Conservation (phyloP, 2,113 vertebrate species). For the Paradisaea rubra region DNA sequence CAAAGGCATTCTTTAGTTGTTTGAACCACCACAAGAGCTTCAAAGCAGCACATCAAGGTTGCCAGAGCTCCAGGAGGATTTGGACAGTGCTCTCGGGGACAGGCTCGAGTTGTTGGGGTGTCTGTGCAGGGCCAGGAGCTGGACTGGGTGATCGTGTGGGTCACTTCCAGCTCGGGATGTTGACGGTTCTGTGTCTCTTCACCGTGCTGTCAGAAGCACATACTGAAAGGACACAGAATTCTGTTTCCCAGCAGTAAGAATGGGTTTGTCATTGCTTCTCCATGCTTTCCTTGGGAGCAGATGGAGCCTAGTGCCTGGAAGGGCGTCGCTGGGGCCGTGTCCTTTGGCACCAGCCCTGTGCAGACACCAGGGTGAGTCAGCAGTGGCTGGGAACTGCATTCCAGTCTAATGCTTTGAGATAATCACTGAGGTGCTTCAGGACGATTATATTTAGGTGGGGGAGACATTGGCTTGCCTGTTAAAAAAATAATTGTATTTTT, state of each 20-base stretch:
- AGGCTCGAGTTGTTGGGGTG: not conserved
- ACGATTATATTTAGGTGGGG: not conserved
- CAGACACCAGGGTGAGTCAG: constrained; percentile 27
- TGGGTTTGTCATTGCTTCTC: rapidly evolving
- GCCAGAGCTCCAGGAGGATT: not conserved
- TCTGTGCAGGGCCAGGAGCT: not conserved
- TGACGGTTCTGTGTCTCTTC: not conserved
- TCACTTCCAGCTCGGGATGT: not conserved
- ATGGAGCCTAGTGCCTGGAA: not conserved
- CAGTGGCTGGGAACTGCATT: not conserved
- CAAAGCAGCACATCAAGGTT: not conserved
- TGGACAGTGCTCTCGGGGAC: not conserved
- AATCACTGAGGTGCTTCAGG: not conserved
- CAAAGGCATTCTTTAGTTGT: not conserved
- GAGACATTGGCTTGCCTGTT: not conserved
- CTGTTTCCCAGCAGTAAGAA: not conserved
- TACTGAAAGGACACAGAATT: rapidly evolving
- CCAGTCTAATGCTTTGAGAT: not conserved
- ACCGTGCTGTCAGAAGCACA: rapidly evolving
- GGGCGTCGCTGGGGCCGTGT: not conserved
- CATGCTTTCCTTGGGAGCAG: not conserved
- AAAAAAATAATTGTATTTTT: not conserved
- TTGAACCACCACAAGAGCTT: not conserved
- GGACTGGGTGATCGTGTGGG: not conserved
- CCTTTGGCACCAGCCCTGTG: not conserved